phyloP scores from a whole-genome alignment of 2,888 invertebrate species.

The Willowsia nigromaculata region DNA sequence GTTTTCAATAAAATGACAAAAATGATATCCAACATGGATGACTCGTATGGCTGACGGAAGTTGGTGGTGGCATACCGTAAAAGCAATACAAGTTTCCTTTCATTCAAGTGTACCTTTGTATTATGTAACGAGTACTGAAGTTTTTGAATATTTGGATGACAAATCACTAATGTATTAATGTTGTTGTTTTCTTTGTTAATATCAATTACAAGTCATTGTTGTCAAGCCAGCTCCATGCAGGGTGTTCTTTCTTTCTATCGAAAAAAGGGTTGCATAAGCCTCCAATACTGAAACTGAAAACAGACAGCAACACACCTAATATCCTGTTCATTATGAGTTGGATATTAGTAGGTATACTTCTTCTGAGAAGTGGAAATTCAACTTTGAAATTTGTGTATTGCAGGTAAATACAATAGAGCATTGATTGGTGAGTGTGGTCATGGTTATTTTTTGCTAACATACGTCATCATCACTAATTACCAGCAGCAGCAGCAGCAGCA shows the following conservation, averaged over 20 bases:
- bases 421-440: constrained; percentile 25
- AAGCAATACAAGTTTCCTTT: neutral
- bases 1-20: no score
- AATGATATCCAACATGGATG: no score
- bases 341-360: no score
- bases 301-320: neutral
- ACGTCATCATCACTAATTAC: neutral
- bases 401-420: neutral
- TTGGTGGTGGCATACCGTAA: neutral
- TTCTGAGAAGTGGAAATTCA: neutral
- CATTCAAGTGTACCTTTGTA: neutral
- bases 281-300: no score
- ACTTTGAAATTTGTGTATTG: neutral
- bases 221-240: no score
- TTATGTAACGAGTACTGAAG: neutral
- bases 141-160: neutral
- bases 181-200: no score
- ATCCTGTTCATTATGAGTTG: no score
- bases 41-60: no score
- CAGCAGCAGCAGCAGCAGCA: neutral
- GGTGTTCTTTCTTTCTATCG: no score
- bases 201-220: no score
- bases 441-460: neutral
- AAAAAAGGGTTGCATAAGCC: no score
- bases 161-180: no score